Evolutionary conservation across 1,140 invertebrate genomes (phyloP).

Genomic region (Tetragonula clypearis): DNA sequence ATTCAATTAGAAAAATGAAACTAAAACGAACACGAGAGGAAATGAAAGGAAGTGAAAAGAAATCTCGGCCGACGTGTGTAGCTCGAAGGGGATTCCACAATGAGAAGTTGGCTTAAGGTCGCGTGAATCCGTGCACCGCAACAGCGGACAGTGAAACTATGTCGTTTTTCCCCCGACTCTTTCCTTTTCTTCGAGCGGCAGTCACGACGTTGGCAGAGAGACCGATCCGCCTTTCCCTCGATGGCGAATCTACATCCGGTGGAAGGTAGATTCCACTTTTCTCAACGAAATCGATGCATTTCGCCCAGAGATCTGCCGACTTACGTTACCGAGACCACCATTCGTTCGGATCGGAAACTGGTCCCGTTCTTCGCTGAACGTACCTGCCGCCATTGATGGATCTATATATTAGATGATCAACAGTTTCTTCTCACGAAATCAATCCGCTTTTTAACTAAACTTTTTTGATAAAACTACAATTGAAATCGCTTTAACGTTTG

Average conservation of each 20-base stretch:
- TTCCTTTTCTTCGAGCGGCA: slow-evolving; percentile 43
- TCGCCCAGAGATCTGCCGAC: slow-evolving; percentile 8
- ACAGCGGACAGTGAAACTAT: slow-evolving; percentile 48
- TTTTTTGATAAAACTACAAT: background rate
- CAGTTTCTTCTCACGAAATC: background rate
- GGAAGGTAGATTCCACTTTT: slow-evolving; percentile 30
- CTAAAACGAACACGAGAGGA: background rate
- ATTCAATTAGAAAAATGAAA: background rate
- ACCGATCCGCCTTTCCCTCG: slow-evolving; percentile 32
- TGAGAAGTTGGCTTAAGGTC: slow-evolving; percentile 51
- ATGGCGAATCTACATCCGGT: background rate
- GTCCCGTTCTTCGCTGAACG: background rate
- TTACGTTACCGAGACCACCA: background rate
- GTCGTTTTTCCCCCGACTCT: slow-evolving; percentile 31
- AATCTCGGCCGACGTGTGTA: slow-evolving; percentile 3
- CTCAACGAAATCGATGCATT: slow-evolving; percentile 28
- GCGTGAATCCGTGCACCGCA: slow-evolving; percentile 31
- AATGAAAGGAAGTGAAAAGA: slow-evolving; percentile 20
- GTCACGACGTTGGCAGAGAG: background rate
- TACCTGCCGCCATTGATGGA: background rate
- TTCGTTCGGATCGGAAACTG: background rate
- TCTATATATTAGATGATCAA: background rate
- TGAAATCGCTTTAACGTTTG: background rate
- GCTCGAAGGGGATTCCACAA: slow-evolving; percentile 1
- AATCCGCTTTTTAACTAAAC: background rate